phyloP scores from a whole-genome alignment of 2,797 vertebrate species.

The Alcedo quadribrachys region DNA sequence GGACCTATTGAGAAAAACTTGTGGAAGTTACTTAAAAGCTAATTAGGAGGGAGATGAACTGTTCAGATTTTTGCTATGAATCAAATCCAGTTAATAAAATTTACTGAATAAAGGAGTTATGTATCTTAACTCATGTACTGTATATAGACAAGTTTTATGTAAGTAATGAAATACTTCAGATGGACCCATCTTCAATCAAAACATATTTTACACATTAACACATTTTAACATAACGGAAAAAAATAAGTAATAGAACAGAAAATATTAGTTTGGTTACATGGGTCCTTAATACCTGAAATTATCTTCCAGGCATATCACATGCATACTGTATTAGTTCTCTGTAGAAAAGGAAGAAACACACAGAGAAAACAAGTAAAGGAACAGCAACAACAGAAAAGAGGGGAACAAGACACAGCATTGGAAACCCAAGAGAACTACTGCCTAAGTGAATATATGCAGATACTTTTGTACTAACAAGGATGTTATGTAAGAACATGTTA shows the following conservation, averaged over 20 bases:
- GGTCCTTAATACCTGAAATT: neutral
- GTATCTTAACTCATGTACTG: neutral
- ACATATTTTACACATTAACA: neutral
- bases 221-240: neutral
- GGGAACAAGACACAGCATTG: neutral
- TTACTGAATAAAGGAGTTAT: neutral
- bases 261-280: neutral
- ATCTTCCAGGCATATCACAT: neutral
- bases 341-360: neutral
- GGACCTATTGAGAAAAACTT: neutral
- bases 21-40: neutral
- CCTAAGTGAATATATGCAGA: neutral
- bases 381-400: neutral
- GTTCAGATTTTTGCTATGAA: neutral
- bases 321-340: neutral
- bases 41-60: neutral
- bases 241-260: neutral
- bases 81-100: neutral
- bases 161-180: neutral
- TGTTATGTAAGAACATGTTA: neutral
- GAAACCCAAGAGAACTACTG: neutral
- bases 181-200: neutral
- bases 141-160: neutral
- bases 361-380: neutral
- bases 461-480: neutral